These are phyloP conservation scores for Metallyticus violacea DNA, from an alignment of 2,888 invertebrate species.

Conservation along the genomic window DNA sequence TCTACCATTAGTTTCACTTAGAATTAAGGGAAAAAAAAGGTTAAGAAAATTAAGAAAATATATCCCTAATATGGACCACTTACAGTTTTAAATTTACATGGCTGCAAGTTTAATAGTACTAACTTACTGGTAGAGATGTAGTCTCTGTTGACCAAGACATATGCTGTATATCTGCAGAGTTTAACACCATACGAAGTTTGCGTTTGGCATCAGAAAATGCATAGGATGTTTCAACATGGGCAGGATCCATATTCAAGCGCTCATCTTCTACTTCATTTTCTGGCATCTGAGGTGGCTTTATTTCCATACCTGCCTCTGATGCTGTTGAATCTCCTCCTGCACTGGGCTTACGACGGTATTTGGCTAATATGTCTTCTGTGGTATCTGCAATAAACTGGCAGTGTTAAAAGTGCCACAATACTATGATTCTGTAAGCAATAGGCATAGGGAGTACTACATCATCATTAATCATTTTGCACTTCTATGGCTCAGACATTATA, in stretches of 20 bases:
- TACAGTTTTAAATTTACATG: no score
- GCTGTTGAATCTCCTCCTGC: slow-evolving; percentile 41
- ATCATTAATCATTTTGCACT: no score
- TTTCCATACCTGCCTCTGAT: slow-evolving; percentile 25
- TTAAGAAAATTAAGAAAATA: no score
- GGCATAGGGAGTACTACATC: no score
- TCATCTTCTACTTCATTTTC: slow-evolving; percentile 48
- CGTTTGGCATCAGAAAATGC: slow-evolving; percentile 67
- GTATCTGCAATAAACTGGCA: slow-evolving; percentile 67
- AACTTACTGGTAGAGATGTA: neutral
- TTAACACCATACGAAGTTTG: slow-evolving; percentile 85
- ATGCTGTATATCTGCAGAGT: slow-evolving; percentile 79
- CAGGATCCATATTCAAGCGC: slow-evolving; percentile 51
- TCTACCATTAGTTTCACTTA: no score
- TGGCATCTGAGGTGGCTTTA: slow-evolving; percentile 12
- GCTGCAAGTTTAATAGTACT: no score
- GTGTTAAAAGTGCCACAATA: no score
- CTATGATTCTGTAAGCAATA: no score
- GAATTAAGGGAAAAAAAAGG: no score
- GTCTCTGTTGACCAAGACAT: slow-evolving; percentile 47
- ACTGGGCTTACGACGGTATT: slow-evolving; percentile 74
- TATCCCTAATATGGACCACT: no score
- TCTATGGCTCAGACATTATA: no score
- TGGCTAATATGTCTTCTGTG: slow-evolving; percentile 91
- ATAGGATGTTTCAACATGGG: slow-evolving; percentile 55